Percentiles rank a stretch among this genome's conserved stretches.
Conservation (phyloP, 2,888 invertebrate species). For the Micoletzkya japonica region DNA sequence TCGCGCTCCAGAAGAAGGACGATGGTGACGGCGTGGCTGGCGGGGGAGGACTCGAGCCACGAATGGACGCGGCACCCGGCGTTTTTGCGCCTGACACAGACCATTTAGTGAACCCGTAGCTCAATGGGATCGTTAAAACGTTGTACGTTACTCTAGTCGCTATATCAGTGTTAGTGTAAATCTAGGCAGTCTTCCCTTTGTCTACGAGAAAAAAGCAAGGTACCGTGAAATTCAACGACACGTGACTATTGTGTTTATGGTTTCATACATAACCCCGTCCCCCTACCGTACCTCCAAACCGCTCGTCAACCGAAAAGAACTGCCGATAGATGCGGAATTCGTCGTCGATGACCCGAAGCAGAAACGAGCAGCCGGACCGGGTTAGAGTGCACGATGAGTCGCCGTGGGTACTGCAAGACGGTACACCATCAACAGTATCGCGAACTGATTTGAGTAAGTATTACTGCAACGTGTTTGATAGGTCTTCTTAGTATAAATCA, state of each 20-base stretch:
- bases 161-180: not conserved
- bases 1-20: constrained; percentile 27
- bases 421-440: no score
- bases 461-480: no score
- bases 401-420: constrained; percentile 41
- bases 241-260: not conserved
- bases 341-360: constrained; percentile 90
- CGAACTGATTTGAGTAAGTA: no score
- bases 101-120: no score
- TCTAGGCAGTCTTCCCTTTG: not conserved
- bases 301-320: constrained; percentile 74
- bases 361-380: constrained; percentile 83
- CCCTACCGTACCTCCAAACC: no score
- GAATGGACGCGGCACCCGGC: not conserved
- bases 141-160: no score
- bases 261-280: no score
- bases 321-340: constrained; percentile 88
- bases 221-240: not conserved
- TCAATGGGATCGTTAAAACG: no score
- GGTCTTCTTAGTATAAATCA: not conserved
- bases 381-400: constrained; percentile 64
- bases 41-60: not conserved
- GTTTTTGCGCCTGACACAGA: not conserved
- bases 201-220: not conserved
- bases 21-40: constrained; percentile 14